Evolutionary conservation across 2,797 vertebrate genomes (phyloP), one percentile per base, ranked within the genome.

Genomic region (Rhinichthys osculus): DNA sequence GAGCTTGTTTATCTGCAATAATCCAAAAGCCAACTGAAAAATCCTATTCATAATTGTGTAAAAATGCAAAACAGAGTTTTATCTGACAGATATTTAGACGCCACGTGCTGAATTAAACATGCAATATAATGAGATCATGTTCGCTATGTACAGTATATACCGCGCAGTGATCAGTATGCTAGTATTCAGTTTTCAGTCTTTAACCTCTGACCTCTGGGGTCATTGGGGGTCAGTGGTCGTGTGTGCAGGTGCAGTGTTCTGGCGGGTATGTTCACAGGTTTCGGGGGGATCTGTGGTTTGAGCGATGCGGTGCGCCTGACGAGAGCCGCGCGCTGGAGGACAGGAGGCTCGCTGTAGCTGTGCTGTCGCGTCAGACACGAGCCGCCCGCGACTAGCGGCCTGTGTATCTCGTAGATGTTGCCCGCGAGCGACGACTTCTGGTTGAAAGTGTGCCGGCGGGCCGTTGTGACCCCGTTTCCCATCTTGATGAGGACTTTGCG

Each of bases 301-400:
- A 96, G 92, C 0, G 95, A 93, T 4, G 92, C 91, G 0, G 95
- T 95, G 27, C 96, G 93, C 62, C 96, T 95, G 33, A 96, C 87
- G 52, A 94, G 50, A 0, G 94, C 92, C 0, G 92, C 91, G 35
- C 94, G 91, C 67, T 93, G 94, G 2, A 40, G 71, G 0, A 88
- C 91, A 0, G 91, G 92, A 11, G 92, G 93, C 10, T 94, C 94
- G 14, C 91, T 95, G 93, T 95, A 96, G n/a, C 96, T 96, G 91
- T 95, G 96, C 87, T 96, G 95, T 3, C 96, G 93, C 0, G 94
- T 94, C 77, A 96, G 91, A 88, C 94, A 95, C 47, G 92, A 16
- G 59, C 86, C 11, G 27, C 66, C 21, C 1, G 42, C n/a, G 52
- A 88, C 11, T 0, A 86, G 57, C 2, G 89, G 89, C 74, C 86